Evolutionary conservation across 2,797 vertebrate genomes (phyloP).

Genomic region (Sebastes miniatus): DNA sequence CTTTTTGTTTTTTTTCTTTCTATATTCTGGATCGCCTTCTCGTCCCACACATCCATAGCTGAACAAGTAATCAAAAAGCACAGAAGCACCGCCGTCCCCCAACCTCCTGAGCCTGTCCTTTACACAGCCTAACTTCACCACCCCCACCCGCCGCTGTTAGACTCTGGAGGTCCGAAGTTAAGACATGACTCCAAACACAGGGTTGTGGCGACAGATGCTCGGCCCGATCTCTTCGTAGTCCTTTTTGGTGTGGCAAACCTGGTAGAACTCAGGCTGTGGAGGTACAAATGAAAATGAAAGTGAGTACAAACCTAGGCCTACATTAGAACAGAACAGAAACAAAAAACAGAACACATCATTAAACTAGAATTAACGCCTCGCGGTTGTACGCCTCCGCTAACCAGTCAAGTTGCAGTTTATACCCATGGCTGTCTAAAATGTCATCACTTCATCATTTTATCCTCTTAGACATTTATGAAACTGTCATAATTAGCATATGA

Average conservation of each 20-base stretch:
- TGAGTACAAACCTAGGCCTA: background rate
- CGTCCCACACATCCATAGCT: slow-evolving; percentile 77
- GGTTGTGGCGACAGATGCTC: slow-evolving; percentile 97
- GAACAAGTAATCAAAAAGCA: slow-evolving; percentile 82
- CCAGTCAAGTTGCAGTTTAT: no score
- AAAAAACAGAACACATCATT: background rate
- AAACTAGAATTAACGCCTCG: no score
- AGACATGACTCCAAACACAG: slow-evolving; percentile 95
- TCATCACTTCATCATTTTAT: no score
- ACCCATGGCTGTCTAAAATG: no score
- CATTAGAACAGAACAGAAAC: background rate
- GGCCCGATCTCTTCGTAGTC: slow-evolving; percentile 96
- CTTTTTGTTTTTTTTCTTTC: slow-evolving; percentile 36
- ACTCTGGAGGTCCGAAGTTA: slow-evolving; percentile 79
- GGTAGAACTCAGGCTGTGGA: slow-evolving; percentile 93
- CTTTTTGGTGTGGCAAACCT: slow-evolving; percentile 98
- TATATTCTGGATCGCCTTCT: slow-evolving; percentile 35
- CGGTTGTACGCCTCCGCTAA: no score
- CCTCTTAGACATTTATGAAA: no score
- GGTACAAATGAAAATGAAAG: background rate
- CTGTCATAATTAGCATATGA: no score
- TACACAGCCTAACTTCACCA: slow-evolving; percentile 59
- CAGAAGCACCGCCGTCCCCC: slow-evolving; percentile 39
- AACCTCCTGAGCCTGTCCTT: slow-evolving; percentile 39
- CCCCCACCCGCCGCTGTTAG: background rate